phyloP scores from a whole-genome alignment of 2,113 vertebrate genomes.

The Ornithorhynchus anatinus region DNA sequence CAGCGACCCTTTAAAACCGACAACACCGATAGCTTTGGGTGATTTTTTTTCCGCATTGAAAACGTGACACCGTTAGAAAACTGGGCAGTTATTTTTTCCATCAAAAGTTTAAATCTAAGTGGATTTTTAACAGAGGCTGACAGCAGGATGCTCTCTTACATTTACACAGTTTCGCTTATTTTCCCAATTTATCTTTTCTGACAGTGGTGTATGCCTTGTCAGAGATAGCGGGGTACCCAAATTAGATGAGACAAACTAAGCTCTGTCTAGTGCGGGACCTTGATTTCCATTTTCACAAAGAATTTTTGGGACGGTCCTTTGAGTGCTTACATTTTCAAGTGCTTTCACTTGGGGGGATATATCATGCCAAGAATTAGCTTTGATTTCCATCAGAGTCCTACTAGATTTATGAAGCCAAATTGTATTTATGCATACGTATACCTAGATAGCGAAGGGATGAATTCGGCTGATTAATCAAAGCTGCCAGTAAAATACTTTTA shows the following conservation, averaged over 20 bases:
- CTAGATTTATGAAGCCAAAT: background rate
- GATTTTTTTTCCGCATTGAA: slow-evolving; percentile 36
- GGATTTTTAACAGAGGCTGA: background rate
- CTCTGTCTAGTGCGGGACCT: slow-evolving; percentile 1
- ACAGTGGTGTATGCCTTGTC: slow-evolving; percentile 6
- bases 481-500: too few relatives aligned
- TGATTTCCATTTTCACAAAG: slow-evolving; percentile 22
- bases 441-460: too few relatives aligned
- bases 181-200: slow-evolving; percentile 24
- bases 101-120: slow-evolving; percentile 8
- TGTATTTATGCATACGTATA: background rate
- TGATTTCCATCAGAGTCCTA: background rate
- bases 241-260: slow-evolving; percentile 10
- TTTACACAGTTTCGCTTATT: slow-evolving; percentile 25
- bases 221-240: background rate
- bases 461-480: too few relatives aligned
- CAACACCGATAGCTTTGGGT: too few relatives aligned
- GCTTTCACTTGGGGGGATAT: background rate
- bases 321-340: background rate
- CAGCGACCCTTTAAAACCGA: too few relatives aligned
- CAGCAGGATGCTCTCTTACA: slow-evolving; percentile 1
- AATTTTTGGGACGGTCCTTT: slow-evolving; percentile 2
- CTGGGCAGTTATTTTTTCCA: slow-evolving; percentile 39
- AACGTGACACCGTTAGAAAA: slow-evolving; percentile 13
- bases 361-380: slow-evolving; percentile 3